phyloP scores from a whole-genome alignment of 2,797 vertebrate species.

The Channa striata region DNA sequence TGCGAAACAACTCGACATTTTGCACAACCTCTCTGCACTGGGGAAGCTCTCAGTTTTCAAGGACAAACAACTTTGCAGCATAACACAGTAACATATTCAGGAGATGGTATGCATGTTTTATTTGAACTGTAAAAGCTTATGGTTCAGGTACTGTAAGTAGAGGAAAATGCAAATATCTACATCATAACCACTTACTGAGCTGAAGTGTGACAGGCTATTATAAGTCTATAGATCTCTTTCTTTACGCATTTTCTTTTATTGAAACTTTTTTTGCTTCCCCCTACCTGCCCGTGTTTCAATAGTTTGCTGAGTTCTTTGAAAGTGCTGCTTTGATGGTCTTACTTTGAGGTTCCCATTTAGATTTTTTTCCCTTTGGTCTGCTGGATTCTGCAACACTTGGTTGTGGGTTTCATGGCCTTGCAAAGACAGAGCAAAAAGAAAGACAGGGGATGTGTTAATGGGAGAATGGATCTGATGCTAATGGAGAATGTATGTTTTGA shows the following conservation, averaged over 20 bases:
- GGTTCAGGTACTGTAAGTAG: not conserved
- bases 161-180: not conserved
- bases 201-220: not conserved
- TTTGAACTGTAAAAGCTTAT: not conserved
- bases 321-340: slow-evolving; percentile 15
- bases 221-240: not conserved
- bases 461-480: slow-evolving; percentile 1
- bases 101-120: not conserved
- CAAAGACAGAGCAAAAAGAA: slow-evolving; percentile 2
- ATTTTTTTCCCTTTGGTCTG: not conserved
- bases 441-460: not conserved
- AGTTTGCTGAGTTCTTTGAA: slow-evolving; percentile 25
- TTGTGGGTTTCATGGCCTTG: slow-evolving; percentile 16
- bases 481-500: not conserved
- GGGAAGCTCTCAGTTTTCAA: slow-evolving; percentile 17
- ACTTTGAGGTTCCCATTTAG: slow-evolving; percentile 18
- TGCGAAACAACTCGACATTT: slow-evolving; percentile 43
- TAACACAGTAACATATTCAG: not conserved
- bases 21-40: not conserved
- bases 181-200: not conserved
- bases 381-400: slow-evolving; percentile 16
- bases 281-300: slow-evolving; percentile 3
- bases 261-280: not conserved
- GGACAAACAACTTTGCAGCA: slow-evolving; percentile 25
- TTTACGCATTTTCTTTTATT: slow-evolving; percentile 1